These are phyloP conservation scores for Toxotes lorentzi DNA, from an alignment of 2,797 vertebrate species.

Conservation along the genomic window DNA sequence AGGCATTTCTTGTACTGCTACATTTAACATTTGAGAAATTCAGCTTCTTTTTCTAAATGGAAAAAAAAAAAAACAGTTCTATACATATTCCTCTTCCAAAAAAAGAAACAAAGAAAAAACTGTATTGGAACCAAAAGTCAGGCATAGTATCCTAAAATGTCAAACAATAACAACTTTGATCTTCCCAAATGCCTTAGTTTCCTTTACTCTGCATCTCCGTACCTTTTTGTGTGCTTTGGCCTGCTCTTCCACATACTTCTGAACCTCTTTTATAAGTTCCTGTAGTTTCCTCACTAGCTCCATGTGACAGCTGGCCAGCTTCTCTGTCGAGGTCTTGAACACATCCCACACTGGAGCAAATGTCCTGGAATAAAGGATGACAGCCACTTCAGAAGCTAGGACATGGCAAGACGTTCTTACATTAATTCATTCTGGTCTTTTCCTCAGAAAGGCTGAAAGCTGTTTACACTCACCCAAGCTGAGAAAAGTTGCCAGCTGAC, in stretches of 20 bases:
- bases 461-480: slow-evolving; percentile 90
- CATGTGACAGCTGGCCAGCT: slow-evolving; percentile 94
- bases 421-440: neutral
- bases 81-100: too few relatives aligned
- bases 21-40: too few relatives aligned
- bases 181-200: neutral
- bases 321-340: slow-evolving; percentile 96
- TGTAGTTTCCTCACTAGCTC: slow-evolving; percentile 95
- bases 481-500: slow-evolving; percentile 95
- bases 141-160: too few relatives aligned
- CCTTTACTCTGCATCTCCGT: neutral
- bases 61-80: too few relatives aligned
- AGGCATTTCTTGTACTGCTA: neutral
- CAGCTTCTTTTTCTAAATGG: too few relatives aligned
- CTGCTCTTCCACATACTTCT: slow-evolving; percentile 98
- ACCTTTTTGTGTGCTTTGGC: slow-evolving; percentile 98
- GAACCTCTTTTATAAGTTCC: slow-evolving; percentile 97
- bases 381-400: slow-evolving; percentile 3
- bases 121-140: too few relatives aligned
- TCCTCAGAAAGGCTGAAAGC: neutral
- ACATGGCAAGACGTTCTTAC: neutral
- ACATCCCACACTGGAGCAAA: slow-evolving; percentile 97
- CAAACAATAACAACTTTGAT: too few relatives aligned
- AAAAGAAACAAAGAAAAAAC: neutral
- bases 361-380: slow-evolving; percentile 80